Base-by-base conservation (phyloP, 2,888 invertebrate genomes). In the Phytoseiulus persimilis region DNA sequence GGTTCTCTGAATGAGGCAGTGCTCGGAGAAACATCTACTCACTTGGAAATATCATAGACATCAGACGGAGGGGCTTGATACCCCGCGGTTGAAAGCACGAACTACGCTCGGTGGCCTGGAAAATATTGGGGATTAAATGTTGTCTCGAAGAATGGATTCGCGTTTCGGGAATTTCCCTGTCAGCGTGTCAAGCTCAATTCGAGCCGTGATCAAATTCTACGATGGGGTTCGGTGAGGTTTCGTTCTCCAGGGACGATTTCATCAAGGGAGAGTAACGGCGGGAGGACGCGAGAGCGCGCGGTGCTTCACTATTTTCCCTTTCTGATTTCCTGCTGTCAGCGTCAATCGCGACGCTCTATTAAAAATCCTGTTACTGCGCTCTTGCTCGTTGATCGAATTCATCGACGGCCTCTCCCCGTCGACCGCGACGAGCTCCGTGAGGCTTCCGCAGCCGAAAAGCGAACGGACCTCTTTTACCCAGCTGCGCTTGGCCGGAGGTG, bases 281-380 rank as follows among this genome's bases (percentile, higher is more conserved):
- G 39, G 39, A 39, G 2, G 65, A 65, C 65, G 65, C 65, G 18
- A 65, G 11, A 65, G 65, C 65, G 28, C 18, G 65, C 65, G 65
- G 1, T 65, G 65, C 65, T 28, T 23, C 65, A 65, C 65, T 65
- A 14, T 28, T 65, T 65, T 28, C 65, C 65, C 28, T 65, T 65
- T 65, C n/a, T 65, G 65, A 65, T 65, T 65, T 65, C 65, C 65
- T 65, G 65, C 65, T 65, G 65, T 65, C 65, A 65, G 65, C 65
- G 14, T 65, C 65, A 18, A 65, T 65, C 9, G 65, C 14, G 28
- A 23, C 28, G 65, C 65, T 65, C 18, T 65, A 65, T 65, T 65
- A 65, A 65, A 65, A 65, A 65, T 65, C 65, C 28, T 65, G 65
- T 65, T 65, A 23, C 65, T 11, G 65, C 28, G 65, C 65, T 28